These are phyloP conservation scores for Callithrix jacchus DNA, from an alignment of 2,113 vertebrate species.

Conservation along the genomic window DNA sequence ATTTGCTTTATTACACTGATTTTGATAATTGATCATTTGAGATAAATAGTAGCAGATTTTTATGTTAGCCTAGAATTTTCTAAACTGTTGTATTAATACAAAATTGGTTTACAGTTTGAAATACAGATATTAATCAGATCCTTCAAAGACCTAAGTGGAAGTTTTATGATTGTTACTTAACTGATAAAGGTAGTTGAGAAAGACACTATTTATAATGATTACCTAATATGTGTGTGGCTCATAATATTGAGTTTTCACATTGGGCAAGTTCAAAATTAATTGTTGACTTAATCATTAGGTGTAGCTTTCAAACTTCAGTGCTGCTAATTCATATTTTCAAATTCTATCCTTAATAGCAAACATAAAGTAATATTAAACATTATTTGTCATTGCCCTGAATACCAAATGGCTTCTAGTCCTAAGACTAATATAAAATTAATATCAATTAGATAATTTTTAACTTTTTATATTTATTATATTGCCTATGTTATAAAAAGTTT, in stretches of 20 bases:
- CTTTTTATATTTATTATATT: not conserved
- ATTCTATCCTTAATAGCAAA: not conserved
- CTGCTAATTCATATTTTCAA: not conserved
- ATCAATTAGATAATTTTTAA: not conserved
- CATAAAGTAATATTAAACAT: not conserved
- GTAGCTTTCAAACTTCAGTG: not conserved
- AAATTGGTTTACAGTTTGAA: not conserved
- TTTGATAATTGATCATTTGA: not conserved
- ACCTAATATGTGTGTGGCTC: not conserved
- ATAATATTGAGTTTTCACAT: not conserved
- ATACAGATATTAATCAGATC: not conserved
- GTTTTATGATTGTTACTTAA: not conserved
- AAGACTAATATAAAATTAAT: not conserved
- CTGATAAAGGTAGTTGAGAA: not conserved
- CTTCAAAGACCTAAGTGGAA: not conserved
- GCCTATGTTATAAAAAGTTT: no score
- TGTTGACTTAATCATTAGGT: not conserved
- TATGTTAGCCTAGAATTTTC: not conserved
- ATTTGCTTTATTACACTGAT: not conserved
- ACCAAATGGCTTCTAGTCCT: not conserved
- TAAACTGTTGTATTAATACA: not conserved
- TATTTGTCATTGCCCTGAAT: not conserved
- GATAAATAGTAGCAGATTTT: not conserved
- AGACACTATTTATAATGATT: not conserved
- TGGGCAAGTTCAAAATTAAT: not conserved